Percentiles rank a stretch among this genome's conserved stretches.
phyloP scores from a whole-genome alignment of 2,113 vertebrate species.

The Turnix velox region DNA sequence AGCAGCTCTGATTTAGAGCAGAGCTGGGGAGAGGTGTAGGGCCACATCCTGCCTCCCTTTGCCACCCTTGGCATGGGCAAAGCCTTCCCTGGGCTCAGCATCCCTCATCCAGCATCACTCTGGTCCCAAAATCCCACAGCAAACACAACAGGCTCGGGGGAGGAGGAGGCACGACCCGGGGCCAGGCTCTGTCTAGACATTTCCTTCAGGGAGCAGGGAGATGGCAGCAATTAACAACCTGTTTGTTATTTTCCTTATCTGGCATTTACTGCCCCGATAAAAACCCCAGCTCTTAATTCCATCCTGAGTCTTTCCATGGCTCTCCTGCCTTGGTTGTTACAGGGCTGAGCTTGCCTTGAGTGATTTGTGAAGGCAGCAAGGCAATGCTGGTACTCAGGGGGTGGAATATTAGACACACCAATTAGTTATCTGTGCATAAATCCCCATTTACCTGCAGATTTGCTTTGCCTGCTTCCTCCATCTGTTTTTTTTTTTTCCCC shows the following conservation, averaged over 20 bases:
- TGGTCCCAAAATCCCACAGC: accelerated
- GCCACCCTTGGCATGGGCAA: neutral
- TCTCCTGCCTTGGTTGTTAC: neutral
- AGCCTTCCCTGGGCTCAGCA: neutral
- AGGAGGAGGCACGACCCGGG: neutral
- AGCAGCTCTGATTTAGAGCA: conserved; percentile 14
- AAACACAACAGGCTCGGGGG: neutral
- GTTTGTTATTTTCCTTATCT: conserved; percentile 25
- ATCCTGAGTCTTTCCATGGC: neutral
- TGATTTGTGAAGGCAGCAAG: conserved; percentile 55
- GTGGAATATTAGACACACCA: conserved; percentile 54
- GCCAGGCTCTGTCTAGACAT: conserved; percentile 12
- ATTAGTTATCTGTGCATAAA: conserved; percentile 49
- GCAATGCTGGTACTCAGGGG: neutral
- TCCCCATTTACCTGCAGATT: conserved; percentile 35
- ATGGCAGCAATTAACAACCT: conserved; percentile 24
- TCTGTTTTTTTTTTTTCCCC: neutral
- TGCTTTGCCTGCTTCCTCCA: neutral
- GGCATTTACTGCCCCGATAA: neutral
- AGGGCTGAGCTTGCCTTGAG: neutral
- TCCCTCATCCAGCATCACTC: neutral
- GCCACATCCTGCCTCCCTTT: neutral
- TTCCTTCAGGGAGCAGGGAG: neutral
- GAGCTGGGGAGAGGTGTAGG: neutral
- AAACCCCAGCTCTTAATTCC: conserved; percentile 20